Conservation (phyloP, 1,140 invertebrate species). For the Drosophila lowei region DNA sequence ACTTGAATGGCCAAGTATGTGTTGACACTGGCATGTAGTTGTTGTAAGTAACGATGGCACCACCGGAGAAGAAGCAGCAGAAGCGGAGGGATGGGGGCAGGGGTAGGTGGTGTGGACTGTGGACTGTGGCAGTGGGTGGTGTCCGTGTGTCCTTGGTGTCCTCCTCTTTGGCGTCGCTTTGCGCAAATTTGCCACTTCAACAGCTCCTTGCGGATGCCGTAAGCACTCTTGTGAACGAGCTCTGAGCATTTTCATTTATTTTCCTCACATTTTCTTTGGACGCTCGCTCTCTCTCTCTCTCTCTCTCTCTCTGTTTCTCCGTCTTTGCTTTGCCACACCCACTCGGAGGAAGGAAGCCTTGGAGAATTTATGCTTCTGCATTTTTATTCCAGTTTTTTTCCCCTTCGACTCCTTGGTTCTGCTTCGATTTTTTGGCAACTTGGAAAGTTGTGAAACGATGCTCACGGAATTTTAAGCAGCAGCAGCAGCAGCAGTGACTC, state of each 20-base stretch:
- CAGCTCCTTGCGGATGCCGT: conserved; percentile 83
- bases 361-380: conserved; percentile 65
- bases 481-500: conserved; percentile 26
- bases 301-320: background rate
- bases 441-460: conserved; percentile 83
- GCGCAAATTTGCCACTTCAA: conserved; percentile 83
- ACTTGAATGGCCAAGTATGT: conserved; percentile 82
- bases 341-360: conserved; percentile 8
- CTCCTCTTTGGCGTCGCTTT: conserved; percentile 70
- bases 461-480: conserved; percentile 82
- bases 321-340: conserved; percentile 36
- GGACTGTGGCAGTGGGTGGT: conserved; percentile 2
- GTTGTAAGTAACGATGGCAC: conserved; percentile 80
- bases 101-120: background rate
- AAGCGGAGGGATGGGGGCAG: background rate
- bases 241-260: conserved; percentile 82
- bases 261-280: conserved; percentile 74
- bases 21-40: conserved; percentile 82
- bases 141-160: conserved; percentile 14
- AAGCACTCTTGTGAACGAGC: conserved; percentile 83
- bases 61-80: conserved; percentile 1
- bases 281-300: conserved; percentile 21
- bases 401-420: conserved; percentile 7
- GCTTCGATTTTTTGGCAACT: conserved; percentile 79
- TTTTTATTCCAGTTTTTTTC: conserved; percentile 38